A percentile compares a stretch with the other conserved stretches of the same genome.
phyloP scores from a whole-genome alignment of 2,888 invertebrate genomes.

The Barypeithes pellucidus region DNA sequence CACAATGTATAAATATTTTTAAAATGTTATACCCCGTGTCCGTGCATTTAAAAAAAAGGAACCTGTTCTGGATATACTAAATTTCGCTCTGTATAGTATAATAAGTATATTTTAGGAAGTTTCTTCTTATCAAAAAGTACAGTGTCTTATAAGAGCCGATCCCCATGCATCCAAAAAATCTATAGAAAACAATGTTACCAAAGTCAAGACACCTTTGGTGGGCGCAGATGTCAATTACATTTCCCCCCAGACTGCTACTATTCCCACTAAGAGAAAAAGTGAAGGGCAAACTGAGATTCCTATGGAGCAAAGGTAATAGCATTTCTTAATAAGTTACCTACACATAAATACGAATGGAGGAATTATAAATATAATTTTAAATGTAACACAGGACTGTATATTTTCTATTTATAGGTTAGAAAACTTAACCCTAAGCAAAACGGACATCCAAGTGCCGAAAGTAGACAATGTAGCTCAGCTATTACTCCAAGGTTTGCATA shows the following conservation, averaged over 20 bases:
- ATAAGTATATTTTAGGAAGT: slow-evolving; percentile 20
- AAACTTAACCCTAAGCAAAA: slow-evolving; percentile 81
- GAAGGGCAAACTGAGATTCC: slow-evolving; percentile 76
- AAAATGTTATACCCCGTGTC: no score
- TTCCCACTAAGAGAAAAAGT: slow-evolving; percentile 65
- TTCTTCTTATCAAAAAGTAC: slow-evolving; percentile 66
- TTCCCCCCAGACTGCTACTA: slow-evolving; percentile 66
- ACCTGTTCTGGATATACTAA: no score
- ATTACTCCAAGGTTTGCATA: slow-evolving; percentile 88
- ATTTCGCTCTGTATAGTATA: no score
- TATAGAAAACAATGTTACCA: slow-evolving; percentile 65
- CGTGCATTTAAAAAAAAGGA: no score
- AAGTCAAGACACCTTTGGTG: slow-evolving; percentile 69
- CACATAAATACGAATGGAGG: no score
- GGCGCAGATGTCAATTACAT: slow-evolving; percentile 73
- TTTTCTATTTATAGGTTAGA: slow-evolving; percentile 74
- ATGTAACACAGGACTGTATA: no score
- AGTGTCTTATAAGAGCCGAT: slow-evolving; percentile 71
- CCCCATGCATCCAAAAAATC: slow-evolving; percentile 57
- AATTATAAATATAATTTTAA: no score
- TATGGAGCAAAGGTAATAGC: slow-evolving; percentile 83
- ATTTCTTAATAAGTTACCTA: no score
- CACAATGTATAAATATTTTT: no score
- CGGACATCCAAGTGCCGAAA: slow-evolving; percentile 72
- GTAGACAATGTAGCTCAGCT: slow-evolving; percentile 86